Conservation (phyloP, 2,888 invertebrate species). For the Orthonychiurus folsomi region DNA sequence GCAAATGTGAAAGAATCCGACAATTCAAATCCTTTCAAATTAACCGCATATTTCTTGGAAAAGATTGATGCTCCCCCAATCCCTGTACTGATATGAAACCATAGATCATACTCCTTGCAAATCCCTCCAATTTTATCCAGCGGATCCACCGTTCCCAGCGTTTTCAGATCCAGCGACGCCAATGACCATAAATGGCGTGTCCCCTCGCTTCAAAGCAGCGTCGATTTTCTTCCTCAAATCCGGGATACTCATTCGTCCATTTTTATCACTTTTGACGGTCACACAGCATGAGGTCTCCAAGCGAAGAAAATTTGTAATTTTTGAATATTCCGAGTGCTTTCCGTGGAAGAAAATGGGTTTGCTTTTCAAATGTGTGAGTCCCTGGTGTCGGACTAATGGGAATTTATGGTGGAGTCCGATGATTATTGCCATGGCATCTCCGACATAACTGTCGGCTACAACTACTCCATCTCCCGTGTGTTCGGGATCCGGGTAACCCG, state of each 20-base stretch:
- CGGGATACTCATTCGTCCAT: slow-evolving; percentile 12
- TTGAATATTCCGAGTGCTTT: slow-evolving; percentile 6
- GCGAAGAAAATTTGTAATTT: neutral
- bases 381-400: neutral
- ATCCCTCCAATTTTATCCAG: slow-evolving; percentile 12
- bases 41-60: neutral
- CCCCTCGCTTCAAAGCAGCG: neutral
- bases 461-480: neutral
- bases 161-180: slow-evolving; percentile 15
- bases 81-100: slow-evolving; percentile 18
- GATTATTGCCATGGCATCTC: slow-evolving; percentile 6
- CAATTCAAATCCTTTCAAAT: neutral
- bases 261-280: slow-evolving; percentile 11
- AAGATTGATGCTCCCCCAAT: neutral
- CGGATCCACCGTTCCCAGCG: slow-evolving; percentile 15
- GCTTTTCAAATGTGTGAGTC: neutral
- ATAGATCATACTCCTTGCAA: slow-evolving; percentile 4
- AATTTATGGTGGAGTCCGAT: slow-evolving; percentile 9
- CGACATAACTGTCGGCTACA: no score
- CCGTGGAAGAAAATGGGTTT: slow-evolving; percentile 12
- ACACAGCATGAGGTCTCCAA: slow-evolving; percentile 5
- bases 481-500: slow-evolving; percentile 10
- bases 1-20: no score
- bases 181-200: slow-evolving; percentile 15
- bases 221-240: slow-evolving; percentile 13